Conservation (phyloP, 1,140 invertebrate genomes). For the Drosophila arawakana region DNA sequence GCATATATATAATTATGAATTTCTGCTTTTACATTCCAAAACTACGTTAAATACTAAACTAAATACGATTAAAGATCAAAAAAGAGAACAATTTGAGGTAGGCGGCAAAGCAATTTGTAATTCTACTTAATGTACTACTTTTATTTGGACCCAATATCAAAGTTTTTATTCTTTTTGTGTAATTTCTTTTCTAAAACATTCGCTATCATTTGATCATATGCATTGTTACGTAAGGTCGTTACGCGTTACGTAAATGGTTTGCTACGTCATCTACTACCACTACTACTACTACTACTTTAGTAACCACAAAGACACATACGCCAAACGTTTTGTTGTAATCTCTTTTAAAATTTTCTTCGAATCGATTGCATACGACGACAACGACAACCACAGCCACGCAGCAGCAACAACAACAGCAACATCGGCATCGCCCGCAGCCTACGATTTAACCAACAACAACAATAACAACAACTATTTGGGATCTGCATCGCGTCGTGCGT, state of each 20-base stretch:
- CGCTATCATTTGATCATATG: constrained; percentile 10
- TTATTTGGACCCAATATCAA: constrained; percentile 3
- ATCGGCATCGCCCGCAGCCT: constrained; percentile 19
- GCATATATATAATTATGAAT: constrained; percentile 63
- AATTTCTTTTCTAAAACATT: constrained; percentile 15
- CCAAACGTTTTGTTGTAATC: constrained; percentile 70
- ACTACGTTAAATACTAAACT: constrained; percentile 66
- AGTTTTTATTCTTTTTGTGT: constrained; percentile 9
- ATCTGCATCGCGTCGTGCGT: constrained; percentile 53
- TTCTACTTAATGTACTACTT: constrained; percentile 31
- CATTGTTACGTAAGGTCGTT: constrained; percentile 4
- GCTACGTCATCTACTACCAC: constrained; percentile 28
- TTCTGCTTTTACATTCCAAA: constrained; percentile 74
- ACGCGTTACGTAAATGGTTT: constrained; percentile 33
- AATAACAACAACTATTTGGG: constrained; percentile 62
- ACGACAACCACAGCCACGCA: constrained; percentile 42
- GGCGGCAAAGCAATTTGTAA: constrained; percentile 57
- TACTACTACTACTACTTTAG: constrained; percentile 25
- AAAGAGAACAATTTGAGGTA: constrained; percentile 63
- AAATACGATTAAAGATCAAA: constrained; percentile 26
- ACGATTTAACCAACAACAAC: constrained; percentile 49
- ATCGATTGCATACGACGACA: constrained; percentile 70
- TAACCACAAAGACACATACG: constrained; percentile 14
- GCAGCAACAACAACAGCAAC: constrained; percentile 44
- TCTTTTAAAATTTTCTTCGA: constrained; percentile 74